Evolutionary conservation across 2,888 invertebrate genomes (phyloP).

Genomic region (Heteromurus nitidus): DNA sequence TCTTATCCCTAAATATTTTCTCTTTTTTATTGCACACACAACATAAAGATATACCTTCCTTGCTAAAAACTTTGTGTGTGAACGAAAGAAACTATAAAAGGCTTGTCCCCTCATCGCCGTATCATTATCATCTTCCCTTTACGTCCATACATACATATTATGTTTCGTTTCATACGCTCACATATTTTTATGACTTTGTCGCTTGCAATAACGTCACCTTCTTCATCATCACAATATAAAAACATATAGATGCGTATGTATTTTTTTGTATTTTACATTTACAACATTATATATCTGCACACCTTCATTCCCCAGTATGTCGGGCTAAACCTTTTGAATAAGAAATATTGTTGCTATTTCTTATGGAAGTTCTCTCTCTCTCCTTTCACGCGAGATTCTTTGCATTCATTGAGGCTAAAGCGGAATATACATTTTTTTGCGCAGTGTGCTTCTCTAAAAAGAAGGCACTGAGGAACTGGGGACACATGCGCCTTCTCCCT

Average conservation of each 20-base stretch:
- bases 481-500: not conserved
- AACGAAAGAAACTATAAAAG: conserved; percentile 45
- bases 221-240: not conserved
- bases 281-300: not conserved
- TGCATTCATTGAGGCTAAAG: too few relatives aligned
- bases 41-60: conserved; percentile 4
- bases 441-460: not conserved
- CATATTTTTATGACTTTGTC: conserved; percentile 33
- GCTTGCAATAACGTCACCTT: conserved; percentile 12
- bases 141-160: not conserved
- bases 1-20: conserved; percentile 12
- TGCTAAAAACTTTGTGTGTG: conserved; percentile 4
- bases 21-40: conserved; percentile 14
- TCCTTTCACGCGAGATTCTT: conserved; percentile 1
- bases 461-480: not conserved
- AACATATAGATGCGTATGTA: not conserved
- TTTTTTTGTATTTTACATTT: not conserved
- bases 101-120: conserved; percentile 41
- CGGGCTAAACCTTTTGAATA: not conserved
- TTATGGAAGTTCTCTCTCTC: conserved; percentile 7
- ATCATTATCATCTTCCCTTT: not conserved
- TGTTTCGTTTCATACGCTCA: not conserved
- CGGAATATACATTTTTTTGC: too few relatives aligned
- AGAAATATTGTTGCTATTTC: conserved; percentile 17
- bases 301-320: not conserved